Evolutionary conservation across 1,140 invertebrate species (phyloP).

Genomic region (Branchinecta lynchi): DNA sequence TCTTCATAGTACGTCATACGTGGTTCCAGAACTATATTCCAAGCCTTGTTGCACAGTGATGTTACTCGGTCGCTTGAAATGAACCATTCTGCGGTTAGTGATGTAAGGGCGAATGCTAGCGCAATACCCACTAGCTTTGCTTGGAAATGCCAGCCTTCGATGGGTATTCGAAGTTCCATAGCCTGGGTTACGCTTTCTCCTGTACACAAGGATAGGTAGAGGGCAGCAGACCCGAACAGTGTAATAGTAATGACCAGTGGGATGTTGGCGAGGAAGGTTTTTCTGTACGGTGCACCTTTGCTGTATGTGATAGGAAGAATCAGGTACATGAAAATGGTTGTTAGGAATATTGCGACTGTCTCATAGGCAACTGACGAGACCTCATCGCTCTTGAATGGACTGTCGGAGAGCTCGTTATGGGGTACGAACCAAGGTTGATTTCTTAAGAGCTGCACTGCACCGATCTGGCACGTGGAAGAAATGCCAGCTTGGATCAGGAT

Average conservation of each 20-base stretch:
- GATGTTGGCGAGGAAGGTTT: conserved; percentile 60
- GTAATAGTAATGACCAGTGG: conserved; percentile 46
- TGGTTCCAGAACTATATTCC: no score
- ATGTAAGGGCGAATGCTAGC: no score
- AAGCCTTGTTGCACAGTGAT: no score
- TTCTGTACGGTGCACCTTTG: conserved; percentile 73
- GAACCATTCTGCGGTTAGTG: no score
- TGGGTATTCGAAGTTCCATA: no score
- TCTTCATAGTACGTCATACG: no score
- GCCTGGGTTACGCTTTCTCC: no score
- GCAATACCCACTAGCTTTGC: no score
- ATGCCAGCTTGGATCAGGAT: conserved; percentile 26
- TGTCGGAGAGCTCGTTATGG: conserved; percentile 30
- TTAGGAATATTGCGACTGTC: conserved; percentile 64
- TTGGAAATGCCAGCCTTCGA: no score
- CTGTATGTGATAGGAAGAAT: conserved; percentile 76
- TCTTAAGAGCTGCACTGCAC: conserved; percentile 20
- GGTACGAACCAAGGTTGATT: conserved; percentile 39
- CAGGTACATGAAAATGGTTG: conserved; percentile 78
- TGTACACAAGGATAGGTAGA: no score
- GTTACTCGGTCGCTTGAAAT: no score
- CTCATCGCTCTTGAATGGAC: conserved; percentile 27
- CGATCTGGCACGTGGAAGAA: no score
- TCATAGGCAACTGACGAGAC: conserved; percentile 40
- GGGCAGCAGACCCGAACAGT: conserved; percentile 31